phyloP scores from a whole-genome alignment of 2,888 invertebrate genomes.

The Tenthredo amoena region DNA sequence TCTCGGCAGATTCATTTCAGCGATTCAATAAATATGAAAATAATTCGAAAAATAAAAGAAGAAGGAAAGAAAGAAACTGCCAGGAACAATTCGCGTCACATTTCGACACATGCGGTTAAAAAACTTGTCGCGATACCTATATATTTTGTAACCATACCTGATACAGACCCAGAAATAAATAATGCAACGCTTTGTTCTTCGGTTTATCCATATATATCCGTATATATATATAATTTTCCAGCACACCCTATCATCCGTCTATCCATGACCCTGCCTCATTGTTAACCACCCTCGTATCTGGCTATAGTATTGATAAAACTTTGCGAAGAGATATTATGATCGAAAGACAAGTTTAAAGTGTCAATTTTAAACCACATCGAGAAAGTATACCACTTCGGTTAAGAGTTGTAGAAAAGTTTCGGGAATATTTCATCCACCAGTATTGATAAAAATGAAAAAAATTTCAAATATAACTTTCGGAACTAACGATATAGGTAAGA shows the following conservation, averaged over 20 bases:
- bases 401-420: constrained; percentile 10
- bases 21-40: not conserved
- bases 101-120: not conserved
- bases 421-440: not conserved
- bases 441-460: not conserved
- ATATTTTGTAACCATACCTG: not conserved
- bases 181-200: not conserved
- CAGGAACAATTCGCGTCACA: not conserved
- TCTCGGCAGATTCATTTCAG: not conserved
- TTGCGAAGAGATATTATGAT: constrained; percentile 32
- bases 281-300: constrained; percentile 5
- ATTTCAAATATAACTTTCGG: constrained; percentile 2
- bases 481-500: not conserved
- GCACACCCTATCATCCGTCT: not conserved
- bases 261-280: not conserved
- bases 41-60: not conserved
- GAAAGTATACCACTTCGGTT: not conserved
- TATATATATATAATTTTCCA: not conserved
- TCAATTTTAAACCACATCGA: constrained; percentile 37
- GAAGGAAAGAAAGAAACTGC: not conserved
- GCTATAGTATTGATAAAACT: constrained; percentile 35
- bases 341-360: constrained; percentile 36
- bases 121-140: not conserved
- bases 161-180: not conserved
- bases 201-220: not conserved